These are phyloP conservation scores for Neopelma chrysocephalum DNA, from an alignment of 2,797 vertebrate species.

Conservation along the genomic window DNA sequence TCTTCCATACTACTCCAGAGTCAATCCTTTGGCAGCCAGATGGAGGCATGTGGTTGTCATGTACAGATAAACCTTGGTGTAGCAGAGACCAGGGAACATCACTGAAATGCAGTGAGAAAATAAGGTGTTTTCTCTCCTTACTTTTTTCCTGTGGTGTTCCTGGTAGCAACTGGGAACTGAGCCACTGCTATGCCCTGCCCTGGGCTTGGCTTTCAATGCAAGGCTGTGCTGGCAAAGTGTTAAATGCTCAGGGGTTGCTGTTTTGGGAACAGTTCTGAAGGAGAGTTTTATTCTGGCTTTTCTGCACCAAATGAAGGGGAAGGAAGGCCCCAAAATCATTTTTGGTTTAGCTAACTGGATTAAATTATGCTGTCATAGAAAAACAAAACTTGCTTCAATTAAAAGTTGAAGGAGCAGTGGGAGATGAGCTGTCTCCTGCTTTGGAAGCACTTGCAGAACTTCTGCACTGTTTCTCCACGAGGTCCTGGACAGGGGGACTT, in stretches of 20 bases:
- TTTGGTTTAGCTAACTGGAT: not conserved
- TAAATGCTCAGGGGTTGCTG: not conserved
- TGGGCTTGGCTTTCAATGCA: not conserved
- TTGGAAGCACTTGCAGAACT: not conserved
- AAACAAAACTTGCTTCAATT: not conserved
- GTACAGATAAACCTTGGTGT: fast-evolving
- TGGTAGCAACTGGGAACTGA: not conserved
- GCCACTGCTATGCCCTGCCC: not conserved
- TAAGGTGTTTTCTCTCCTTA: not conserved
- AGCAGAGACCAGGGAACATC: not conserved
- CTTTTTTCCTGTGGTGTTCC: not conserved
- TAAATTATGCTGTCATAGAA: not conserved
- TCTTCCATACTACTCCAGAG: not conserved
- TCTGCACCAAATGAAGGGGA: not conserved
- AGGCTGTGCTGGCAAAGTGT: not conserved
- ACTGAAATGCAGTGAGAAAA: not conserved
- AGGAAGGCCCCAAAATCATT: fast-evolving
- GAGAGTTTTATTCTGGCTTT: not conserved
- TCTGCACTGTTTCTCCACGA: not conserved
- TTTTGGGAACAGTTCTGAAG: not conserved
- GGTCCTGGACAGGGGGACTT: not conserved
- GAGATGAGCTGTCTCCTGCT: not conserved
- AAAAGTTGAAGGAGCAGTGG: not conserved
- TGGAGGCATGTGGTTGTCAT: fast-evolving
- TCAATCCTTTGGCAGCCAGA: not conserved